Base-by-base conservation (phyloP, 1,140 invertebrate genomes). In the Globodera rostochiensis region DNA sequence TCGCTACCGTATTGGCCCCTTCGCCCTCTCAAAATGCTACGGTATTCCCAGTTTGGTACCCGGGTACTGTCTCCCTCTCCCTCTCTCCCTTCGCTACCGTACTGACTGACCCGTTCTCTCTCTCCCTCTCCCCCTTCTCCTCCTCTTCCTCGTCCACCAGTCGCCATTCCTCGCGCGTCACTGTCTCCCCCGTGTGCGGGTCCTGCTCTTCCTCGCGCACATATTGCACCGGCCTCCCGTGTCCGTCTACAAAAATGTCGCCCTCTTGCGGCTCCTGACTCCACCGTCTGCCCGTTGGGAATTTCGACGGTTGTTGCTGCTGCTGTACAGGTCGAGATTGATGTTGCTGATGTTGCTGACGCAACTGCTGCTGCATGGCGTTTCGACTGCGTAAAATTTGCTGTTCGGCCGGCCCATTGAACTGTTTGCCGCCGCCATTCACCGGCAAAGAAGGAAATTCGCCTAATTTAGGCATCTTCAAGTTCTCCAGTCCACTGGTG, bases 401-500 rank as follows among this genome's bases (percentile, higher is more conserved):
- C n/a, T 71, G 69, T 19, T 71, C 69, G 69, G n/a, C 11, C 6
- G 69, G 69, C 3, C 69, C 60, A n/a, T 49, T 64, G 25, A 69
- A 64, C 45, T 25, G 70, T 69, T 47, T 70, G 3, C 77, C 70
- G 60, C 25, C 15, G 75, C 50, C 50, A 53, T 9, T 53, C 11
- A 19, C 15, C 13, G 57, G 57, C 11, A 64, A 19, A 6, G 57
- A 11, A 19, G 57, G 77, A 8, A 78, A 78, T 69, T 78, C 66
- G 25, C 77, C 77, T 11, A 78, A 49, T 47, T 69, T 78, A 45
- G 70, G 46, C 70, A 69, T 25, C 13, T 21, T 64, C 77, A 78
- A 47, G 47, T 78, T 78, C 50, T 70, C 77, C n/a, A 78, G 64
- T 47, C 77, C 77, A 47, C 77, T 78, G 66, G 46, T 13, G 21